Percentiles rank a stretch among this genome's conserved stretches.
Evolutionary conservation across 2,888 invertebrate genomes (phyloP).

Genomic region (Coelinius sp.): DNA sequence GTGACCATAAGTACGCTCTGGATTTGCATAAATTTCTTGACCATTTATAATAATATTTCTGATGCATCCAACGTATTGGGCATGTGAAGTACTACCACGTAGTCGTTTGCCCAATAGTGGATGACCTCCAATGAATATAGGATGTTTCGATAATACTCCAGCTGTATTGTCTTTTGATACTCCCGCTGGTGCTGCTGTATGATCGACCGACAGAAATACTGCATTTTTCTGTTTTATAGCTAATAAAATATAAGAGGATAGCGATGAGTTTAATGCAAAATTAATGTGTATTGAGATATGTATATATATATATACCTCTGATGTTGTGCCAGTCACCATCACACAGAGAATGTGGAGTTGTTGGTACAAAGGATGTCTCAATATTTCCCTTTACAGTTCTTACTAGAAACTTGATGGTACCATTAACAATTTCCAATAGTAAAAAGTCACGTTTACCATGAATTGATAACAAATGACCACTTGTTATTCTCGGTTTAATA

Average conservation of each 20-base stretch:
- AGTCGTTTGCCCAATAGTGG: slow-evolving; percentile 72
- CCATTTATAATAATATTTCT: slow-evolving; percentile 78
- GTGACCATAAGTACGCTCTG: slow-evolving; percentile 78
- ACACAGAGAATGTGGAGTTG: slow-evolving; percentile 82
- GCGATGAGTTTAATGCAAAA: neutral
- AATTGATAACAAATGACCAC: slow-evolving; percentile 89
- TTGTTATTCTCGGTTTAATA: slow-evolving; percentile 86
- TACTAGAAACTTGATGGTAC: slow-evolving; percentile 85
- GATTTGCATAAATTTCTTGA: slow-evolving; percentile 72
- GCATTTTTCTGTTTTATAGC: slow-evolving; percentile 93
- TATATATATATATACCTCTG: no score
- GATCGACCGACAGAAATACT: slow-evolving; percentile 89
- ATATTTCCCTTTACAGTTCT: slow-evolving; percentile 88
- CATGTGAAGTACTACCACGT: slow-evolving; percentile 79
- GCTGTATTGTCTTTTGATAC: slow-evolving; percentile 77
- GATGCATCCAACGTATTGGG: slow-evolving; percentile 87
- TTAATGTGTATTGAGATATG: neutral
- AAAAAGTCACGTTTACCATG: slow-evolving; percentile 88
- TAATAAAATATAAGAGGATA: slow-evolving; percentile 61
- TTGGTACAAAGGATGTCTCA: slow-evolving; percentile 79
- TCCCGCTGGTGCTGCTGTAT: slow-evolving; percentile 80
- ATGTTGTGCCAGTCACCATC: slow-evolving; percentile 97
- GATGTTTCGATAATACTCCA: slow-evolving; percentile 85
- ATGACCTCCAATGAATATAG: slow-evolving; percentile 93
- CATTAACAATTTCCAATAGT: slow-evolving; percentile 89